Base-by-base conservation (phyloP, 2,113 vertebrate genomes). In the Morone saxatilis region DNA sequence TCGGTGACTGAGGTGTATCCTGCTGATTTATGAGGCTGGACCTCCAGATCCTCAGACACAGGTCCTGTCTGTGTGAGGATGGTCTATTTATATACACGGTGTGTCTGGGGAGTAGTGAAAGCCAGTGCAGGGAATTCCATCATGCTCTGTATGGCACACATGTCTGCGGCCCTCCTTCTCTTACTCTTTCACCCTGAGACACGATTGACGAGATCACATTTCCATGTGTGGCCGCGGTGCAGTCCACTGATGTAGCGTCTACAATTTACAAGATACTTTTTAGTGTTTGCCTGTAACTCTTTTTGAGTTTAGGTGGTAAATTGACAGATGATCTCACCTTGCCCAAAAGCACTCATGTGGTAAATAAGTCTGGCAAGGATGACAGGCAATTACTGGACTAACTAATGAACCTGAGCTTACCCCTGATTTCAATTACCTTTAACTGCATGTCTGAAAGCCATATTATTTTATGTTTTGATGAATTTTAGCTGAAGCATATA, bases 11-110 rank as follows among this genome's bases (percentile, higher is more conserved):
- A 91, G 80, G 87, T 83, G 86, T 54, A 71, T 91, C 83, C 75
- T 76, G 71, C 70, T 89, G 88, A 93, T 94, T 94, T 91, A 91
- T 89, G 86, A 84, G 78, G 63, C 74, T 47, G 71, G 83, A 85
- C 80, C 73, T 90, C 80, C 77, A 71, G 83, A 67, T 90, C 81
- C 53, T 85, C 85, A 81, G 66, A 91, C 76, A 65, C 63, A 78
- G 87, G 75, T 89, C 47, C 71, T 54, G 89, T 82, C 77, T 92
- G 85, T 74, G 69, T 83, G 78, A 78, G 53, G 87, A 92, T 62
- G 78, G 80, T 92, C 90, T 94, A 92, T 95, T 93, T 94, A 93
- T 94, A 93, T 25, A 22, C 71, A 53, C 62, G 0, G 45, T 53
- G 71, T 70, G 83, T 89, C 86, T 66, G 81, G 88, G 84, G 87